phyloP scores from a whole-genome alignment of 2,888 invertebrate species.

The Epistrophe grossulariae region DNA sequence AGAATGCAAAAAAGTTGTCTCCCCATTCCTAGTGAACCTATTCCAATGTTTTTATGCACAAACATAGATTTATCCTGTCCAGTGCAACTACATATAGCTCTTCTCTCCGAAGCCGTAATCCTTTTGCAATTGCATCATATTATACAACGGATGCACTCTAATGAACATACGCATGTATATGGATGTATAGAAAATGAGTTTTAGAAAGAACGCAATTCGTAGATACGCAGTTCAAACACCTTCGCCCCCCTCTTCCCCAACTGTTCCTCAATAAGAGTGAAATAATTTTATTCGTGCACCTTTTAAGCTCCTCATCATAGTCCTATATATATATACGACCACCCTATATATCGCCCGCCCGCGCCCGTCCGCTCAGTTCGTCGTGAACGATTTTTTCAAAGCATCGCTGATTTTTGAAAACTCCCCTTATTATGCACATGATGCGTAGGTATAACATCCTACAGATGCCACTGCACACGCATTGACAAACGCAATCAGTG shows the following conservation, averaged over 20 bases:
- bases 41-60: neutral
- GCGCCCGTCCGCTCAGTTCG: neutral
- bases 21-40: neutral
- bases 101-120: constrained; percentile 53
- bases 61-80: neutral
- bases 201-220: constrained; percentile 65
- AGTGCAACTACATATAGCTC: neutral
- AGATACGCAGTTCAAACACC: constrained; percentile 29
- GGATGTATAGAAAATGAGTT: constrained; percentile 61
- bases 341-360: no score
- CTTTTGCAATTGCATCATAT: constrained; percentile 39
- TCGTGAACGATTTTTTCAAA: constrained; percentile 38
- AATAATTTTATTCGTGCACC: constrained; percentile 72
- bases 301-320: constrained; percentile 36
- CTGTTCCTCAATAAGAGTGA: constrained; percentile 17
- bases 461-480: constrained; percentile 32
- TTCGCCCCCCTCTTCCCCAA: neutral
- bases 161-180: constrained; percentile 66
- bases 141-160: constrained; percentile 51
- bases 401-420: constrained; percentile 62
- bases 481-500: constrained; percentile 68
- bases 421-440: constrained; percentile 24
- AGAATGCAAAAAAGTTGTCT: constrained; percentile 36
- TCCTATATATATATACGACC: neutral
- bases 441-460: constrained; percentile 26